These are phyloP conservation scores for Serilophus lunatus DNA, from an alignment of 2,113 vertebrate genomes.

Conservation along the genomic window DNA sequence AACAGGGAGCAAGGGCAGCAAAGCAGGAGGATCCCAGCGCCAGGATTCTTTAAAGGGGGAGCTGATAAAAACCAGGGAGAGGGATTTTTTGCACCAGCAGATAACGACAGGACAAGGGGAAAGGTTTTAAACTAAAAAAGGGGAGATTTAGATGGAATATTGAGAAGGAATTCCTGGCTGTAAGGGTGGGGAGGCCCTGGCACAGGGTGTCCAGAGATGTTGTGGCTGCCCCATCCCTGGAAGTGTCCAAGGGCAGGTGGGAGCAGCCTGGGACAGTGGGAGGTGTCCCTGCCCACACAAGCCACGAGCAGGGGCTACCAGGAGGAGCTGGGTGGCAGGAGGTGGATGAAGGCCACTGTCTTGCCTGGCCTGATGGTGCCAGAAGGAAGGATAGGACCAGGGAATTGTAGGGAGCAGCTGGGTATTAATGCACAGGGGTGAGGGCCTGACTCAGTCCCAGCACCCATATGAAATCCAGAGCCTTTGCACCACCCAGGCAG, in stretches of 20 bases:
- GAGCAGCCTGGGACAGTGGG: neutral
- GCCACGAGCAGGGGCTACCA: fast-evolving
- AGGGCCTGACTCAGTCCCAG: neutral
- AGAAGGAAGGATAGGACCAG: neutral
- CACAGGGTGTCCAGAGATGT: neutral
- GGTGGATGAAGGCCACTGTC: neutral
- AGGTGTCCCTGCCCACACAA: neutral
- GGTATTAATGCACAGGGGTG: fast-evolving
- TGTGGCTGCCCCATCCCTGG: neutral
- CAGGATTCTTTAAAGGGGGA: neutral
- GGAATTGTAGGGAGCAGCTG: neutral
- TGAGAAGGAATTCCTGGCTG: neutral
- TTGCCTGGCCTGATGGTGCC: neutral
- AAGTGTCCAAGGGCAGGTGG: neutral
- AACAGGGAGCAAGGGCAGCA: fast-evolving
- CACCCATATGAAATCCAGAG: fast-evolving
- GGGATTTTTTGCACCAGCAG: neutral
- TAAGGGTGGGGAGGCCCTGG: neutral
- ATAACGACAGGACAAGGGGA: neutral
- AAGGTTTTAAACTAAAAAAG: neutral
- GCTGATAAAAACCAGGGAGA: neutral
- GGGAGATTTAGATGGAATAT: neutral
- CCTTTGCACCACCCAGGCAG: neutral
- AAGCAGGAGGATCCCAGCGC: neutral
- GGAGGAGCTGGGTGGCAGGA: neutral